phyloP scores from a whole-genome alignment of 2,113 vertebrate species.

The Aptenodytes patagonicus region DNA sequence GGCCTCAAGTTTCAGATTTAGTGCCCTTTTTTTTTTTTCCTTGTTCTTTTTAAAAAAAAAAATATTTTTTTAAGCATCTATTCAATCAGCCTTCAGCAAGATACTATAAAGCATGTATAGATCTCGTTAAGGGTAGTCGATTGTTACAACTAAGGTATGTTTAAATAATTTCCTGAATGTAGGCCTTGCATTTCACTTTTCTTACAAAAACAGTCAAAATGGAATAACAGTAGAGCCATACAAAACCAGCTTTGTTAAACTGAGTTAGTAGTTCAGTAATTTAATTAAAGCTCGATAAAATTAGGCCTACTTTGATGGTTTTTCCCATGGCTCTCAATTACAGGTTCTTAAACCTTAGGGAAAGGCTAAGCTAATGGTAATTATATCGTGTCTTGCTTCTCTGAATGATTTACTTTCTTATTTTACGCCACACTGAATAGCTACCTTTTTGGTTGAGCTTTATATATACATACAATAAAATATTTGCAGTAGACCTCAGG shows the following conservation, averaged over 20 bases:
- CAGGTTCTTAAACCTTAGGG: not conserved
- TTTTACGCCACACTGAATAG: not conserved
- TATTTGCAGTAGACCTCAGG: not conserved
- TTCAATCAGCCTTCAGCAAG: not conserved
- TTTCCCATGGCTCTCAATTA: not conserved
- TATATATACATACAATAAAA: not conserved
- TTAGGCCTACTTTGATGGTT: not conserved
- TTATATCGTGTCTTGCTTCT: not conserved
- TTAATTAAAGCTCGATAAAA: slow-evolving; percentile 4
- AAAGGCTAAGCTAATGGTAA: not conserved
- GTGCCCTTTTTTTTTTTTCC: too few species aligned
- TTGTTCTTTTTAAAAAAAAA: not conserved
- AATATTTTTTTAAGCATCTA: not conserved
- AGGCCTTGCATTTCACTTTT: not conserved
- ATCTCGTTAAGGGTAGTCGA: not conserved
- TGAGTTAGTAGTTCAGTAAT: not conserved
- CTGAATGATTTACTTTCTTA: not conserved
- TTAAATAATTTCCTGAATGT: not conserved
- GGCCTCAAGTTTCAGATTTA: not conserved
- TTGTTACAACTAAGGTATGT: not conserved
- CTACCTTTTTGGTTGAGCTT: not conserved
- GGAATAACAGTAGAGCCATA: not conserved
- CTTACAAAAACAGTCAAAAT: not conserved
- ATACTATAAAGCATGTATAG: not conserved
- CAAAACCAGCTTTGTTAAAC: not conserved